A percentile compares a stretch with the other conserved stretches of the same genome.
These are phyloP conservation scores for Perccottus glenii DNA, from an alignment of 2,113 vertebrate genomes.

Conservation along the genomic window DNA sequence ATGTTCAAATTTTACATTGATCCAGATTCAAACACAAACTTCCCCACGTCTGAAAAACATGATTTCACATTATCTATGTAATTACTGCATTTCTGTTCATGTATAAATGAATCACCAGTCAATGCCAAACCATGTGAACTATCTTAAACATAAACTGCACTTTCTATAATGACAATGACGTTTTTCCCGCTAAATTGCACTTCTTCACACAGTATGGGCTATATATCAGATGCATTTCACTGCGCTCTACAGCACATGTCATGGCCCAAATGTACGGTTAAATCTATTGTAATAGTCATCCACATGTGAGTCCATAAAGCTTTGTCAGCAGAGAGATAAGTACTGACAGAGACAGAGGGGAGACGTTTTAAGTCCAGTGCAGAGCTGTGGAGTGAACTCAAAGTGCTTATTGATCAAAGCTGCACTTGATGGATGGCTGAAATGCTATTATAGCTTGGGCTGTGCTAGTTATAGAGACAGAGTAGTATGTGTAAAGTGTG, in stretches of 20 bases:
- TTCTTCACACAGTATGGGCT: not conserved
- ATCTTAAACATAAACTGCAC: not conserved
- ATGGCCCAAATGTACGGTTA: slow-evolving; percentile 51
- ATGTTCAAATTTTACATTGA: too few relatives aligned
- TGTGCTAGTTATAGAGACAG: slow-evolving; percentile 38
- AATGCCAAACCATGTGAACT: too few relatives aligned
- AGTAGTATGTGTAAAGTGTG: slow-evolving; percentile 29
- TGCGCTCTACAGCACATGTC: slow-evolving; percentile 19
- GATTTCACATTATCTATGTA: too few relatives aligned
- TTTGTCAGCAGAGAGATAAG: slow-evolving; percentile 73
- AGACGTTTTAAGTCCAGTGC: slow-evolving; percentile 68
- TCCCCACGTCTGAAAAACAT: too few relatives aligned
- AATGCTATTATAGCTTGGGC: slow-evolving; percentile 69
- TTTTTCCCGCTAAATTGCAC: not conserved
- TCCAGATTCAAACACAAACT: too few relatives aligned
- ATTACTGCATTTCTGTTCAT: too few relatives aligned
- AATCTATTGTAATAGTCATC: slow-evolving; percentile 60
- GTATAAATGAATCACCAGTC: too few relatives aligned
- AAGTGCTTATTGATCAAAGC: slow-evolving; percentile 78
- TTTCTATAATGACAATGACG: not conserved
- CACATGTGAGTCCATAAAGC: slow-evolving; percentile 58
- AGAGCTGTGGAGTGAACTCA: slow-evolving; percentile 62
- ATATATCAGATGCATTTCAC: slow-evolving; percentile 44
- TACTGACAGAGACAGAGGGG: slow-evolving; percentile 71
- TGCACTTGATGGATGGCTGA: slow-evolving; percentile 66